Percentiles rank a stretch among this genome's conserved stretches.
These are phyloP conservation scores for Halictus ligatus DNA, from an alignment of 2,888 invertebrate species.

Conservation along the genomic window DNA sequence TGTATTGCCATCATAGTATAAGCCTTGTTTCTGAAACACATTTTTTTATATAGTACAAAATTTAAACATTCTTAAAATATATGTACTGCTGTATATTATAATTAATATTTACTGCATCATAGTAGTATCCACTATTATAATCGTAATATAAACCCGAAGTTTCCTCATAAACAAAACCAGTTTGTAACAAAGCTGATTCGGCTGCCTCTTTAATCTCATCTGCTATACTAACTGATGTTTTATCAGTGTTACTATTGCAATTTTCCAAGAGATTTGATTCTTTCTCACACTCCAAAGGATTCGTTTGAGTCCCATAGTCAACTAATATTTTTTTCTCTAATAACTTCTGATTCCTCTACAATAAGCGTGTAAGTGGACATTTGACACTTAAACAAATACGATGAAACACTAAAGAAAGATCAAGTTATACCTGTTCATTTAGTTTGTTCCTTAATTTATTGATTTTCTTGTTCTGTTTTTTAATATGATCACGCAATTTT, in stretches of 20 bases:
- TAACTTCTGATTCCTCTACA: constrained; percentile 71
- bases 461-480: constrained; percentile 87
- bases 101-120: constrained; percentile 90
- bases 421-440: constrained; percentile 67
- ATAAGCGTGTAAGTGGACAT: constrained; percentile 25
- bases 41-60: constrained; percentile 16
- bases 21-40: constrained; percentile 89
- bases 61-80: not conserved
- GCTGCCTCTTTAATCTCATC: constrained; percentile 93
- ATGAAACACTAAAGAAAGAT: not conserved
- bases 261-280: constrained; percentile 54
- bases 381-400: not conserved
- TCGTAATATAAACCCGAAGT: constrained; percentile 95
- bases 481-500: constrained; percentile 86
- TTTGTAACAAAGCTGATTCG: constrained; percentile 88
- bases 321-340: constrained; percentile 73
- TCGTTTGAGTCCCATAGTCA: constrained; percentile 77
- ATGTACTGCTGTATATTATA: not conserved
- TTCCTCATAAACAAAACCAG: constrained; percentile 94
- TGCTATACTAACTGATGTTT: constrained; percentile 85
- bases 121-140: constrained; percentile 95
- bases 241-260: constrained; percentile 70
- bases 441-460: constrained; percentile 87
- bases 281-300: constrained; percentile 68
- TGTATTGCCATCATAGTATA: constrained; percentile 95